Conservation (phyloP, 2,888 invertebrate species). For the Cantharis flavilabris region DNA sequence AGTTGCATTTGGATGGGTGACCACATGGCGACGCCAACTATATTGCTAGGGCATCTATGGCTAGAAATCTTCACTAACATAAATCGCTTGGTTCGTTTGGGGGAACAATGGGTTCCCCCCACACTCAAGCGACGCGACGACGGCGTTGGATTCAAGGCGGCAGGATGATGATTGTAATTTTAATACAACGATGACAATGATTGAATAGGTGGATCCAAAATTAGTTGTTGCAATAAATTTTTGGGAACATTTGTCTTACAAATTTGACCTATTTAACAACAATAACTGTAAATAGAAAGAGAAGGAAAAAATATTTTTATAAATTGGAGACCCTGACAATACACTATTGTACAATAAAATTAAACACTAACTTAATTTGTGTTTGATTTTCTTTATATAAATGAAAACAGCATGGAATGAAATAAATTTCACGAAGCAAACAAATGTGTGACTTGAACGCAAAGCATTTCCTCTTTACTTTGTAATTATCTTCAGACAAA, state of each 20-base stretch:
- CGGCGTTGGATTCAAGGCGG: too few relatives aligned
- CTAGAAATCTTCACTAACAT: too few relatives aligned
- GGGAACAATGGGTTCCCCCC: too few relatives aligned
- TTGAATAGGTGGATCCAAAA: not conserved
- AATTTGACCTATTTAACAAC: not conserved
- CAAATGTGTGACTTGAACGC: not conserved
- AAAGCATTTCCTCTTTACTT: not conserved
- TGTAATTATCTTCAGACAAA: slow-evolving; percentile 15
- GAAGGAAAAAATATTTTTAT: not conserved
- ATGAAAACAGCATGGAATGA: not conserved
- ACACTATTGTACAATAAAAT: too few relatives aligned
- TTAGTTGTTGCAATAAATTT: not conserved
- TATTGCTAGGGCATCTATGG: too few relatives aligned
- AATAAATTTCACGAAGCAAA: not conserved
- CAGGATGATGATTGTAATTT: too few relatives aligned
- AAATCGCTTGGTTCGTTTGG: too few relatives aligned
- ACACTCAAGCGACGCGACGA: too few relatives aligned
- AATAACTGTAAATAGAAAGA: not conserved
- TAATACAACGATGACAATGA: not conserved
- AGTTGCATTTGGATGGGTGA: too few relatives aligned
- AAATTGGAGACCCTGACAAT: not conserved
- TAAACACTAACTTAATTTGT: too few relatives aligned
- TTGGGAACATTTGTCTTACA: not conserved
- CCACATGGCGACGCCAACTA: too few relatives aligned
- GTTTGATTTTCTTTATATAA: not conserved